Conservation (phyloP, 2,113 vertebrate species). For the Morone chrysops region DNA sequence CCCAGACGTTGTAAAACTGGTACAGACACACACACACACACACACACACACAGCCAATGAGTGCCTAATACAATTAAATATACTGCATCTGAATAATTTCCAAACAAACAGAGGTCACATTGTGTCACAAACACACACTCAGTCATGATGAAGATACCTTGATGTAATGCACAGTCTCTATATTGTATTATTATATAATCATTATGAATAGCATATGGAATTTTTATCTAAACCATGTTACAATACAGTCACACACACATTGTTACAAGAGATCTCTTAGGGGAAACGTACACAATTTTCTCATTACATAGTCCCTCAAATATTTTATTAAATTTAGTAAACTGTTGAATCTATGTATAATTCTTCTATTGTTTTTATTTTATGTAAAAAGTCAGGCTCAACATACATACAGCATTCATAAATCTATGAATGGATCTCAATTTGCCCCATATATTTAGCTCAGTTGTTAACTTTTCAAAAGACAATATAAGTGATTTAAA, state of each 20-base stretch:
- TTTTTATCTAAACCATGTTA: neutral
- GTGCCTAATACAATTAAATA: conserved; percentile 15
- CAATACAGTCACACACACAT: neutral
- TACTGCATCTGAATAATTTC: neutral
- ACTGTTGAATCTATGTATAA: neutral
- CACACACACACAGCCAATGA: neutral
- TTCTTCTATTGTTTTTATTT: neutral
- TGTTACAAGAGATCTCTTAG: too few relatives aligned
- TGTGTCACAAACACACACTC: neutral
- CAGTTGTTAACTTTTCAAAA: neutral
- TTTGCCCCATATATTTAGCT: neutral
- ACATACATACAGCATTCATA: neutral
- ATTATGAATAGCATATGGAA: neutral
- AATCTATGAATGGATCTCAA: neutral
- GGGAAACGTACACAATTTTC: too few relatives aligned
- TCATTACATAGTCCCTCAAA: too few relatives aligned
- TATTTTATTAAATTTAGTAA: neutral
- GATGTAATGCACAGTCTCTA: neutral
- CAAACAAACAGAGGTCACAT: conserved; percentile 3
- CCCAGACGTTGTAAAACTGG: conserved; percentile 59
- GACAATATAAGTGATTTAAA: conserved; percentile 2
- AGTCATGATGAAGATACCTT: neutral
- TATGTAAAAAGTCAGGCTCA: neutral
- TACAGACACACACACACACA: conserved; percentile 26
- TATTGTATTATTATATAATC: neutral